Evolutionary conservation across 2,888 invertebrate species (phyloP), one percentile per base, ranked within the genome.

Genomic region (Apamea sordens): DNA sequence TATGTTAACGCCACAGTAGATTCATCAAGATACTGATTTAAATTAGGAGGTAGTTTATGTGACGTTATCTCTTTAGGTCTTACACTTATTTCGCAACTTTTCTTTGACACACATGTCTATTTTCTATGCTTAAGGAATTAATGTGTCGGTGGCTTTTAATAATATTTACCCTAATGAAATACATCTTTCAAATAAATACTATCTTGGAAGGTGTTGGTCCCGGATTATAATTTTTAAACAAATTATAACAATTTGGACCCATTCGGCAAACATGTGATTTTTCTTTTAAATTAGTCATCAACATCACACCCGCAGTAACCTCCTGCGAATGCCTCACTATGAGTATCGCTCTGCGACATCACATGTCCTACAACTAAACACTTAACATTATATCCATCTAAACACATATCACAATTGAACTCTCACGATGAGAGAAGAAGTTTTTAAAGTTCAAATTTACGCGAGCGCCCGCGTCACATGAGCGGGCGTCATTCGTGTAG

Each of bases 401-500:
- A 96, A 95, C 96, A 96, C 96, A 96, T 97, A 97, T 97, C 97
- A 97, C 97, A 97, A 95, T 96, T 95, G 94, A 93, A 92, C 95
- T 96, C 97, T 95, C 96, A 84, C 74, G 86, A 85, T 79, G 96
- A 96, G 96, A 96, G 94, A 93, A 91, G 88, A 92, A 93, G 91
- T 89, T 94, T 94, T 95, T 94, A 96, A 93, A 93, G 96, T 96
- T 95, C 96, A 94, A 93, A 91, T 82, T 87, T 91, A 94, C 95
- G 95, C 94, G 92, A 83, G 70, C 65, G 81, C 80, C 87, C 93
- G 94, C 95, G 96, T 96, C 96, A 96, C 36, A 89, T 86, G 81
- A 88, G 92, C 93, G 91, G 90, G 88, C 92, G 97, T 97, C 97
- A 98, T 97, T 98, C 98, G 94, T 98, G 98, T 94, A 98, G 97